Evolutionary conservation across 2,888 invertebrate species (phyloP), one percentile per base, ranked within the genome.

Genomic region (Orchesella flavescens): DNA sequence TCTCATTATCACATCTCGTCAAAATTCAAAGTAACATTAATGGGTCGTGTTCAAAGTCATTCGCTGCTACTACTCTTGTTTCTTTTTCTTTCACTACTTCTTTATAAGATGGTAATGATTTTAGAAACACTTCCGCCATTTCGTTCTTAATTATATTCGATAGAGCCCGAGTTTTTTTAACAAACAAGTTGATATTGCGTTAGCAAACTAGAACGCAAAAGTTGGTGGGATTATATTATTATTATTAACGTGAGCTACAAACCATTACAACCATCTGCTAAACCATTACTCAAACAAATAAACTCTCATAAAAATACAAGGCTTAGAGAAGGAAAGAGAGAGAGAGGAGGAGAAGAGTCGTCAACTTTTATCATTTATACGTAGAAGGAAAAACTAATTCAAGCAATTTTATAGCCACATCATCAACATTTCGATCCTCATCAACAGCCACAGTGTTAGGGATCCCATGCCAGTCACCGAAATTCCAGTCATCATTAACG

Each of bases 1-100:
- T 71, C 78, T 78, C 78, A 78, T 78, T 78, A 78, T 78, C 78
- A 71, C 78, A 78, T 78, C 78, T 78, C 69, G 49, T 69, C 78
- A 78, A 78, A 61, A 71, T 63, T 71, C 71, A 63, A 77, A 44
- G 55, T 61, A 59, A 66, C 78, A 71, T 71, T 59, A 77, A 78
- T 71, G 71, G 71, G 71, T 71, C 71, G 71, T 78, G 78, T 72
- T 63, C 23, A 53, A 23, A 49, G 69, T 69, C 69, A 53, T 49
- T 49, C 44, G 23, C 66, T n/a, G n/a, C n/a, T n/a, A n/a, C n/a
- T 5, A n/a, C 59, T 59, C 65, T 44, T 65, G 44, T 15, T 34
- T n/a, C 23, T 44, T 7, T 21, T 57, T 10, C 17, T 10, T 24
- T 44, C 1, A 23, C 21, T 23, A 7, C 34, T 65, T 13, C 65